These are phyloP conservation scores for Ptiloglossa arizonensis DNA, from an alignment of 1,140 invertebrate species.

Conservation along the genomic window DNA sequence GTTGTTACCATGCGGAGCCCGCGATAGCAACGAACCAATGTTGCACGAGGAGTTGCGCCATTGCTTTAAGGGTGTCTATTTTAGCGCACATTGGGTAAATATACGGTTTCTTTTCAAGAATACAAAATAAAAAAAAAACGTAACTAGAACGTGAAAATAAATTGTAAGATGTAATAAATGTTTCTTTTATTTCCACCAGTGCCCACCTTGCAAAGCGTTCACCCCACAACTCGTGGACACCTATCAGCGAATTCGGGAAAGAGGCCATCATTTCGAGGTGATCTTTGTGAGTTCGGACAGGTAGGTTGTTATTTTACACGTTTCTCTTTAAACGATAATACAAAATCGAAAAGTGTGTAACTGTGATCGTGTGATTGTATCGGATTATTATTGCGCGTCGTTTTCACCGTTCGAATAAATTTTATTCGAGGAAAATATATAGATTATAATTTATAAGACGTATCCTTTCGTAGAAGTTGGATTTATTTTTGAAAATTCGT, in stretches of 20 bases:
- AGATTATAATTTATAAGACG: too few relatives aligned
- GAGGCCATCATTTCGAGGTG: conserved; percentile 88
- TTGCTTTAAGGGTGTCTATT: conserved; percentile 89
- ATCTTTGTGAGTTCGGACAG: conserved; percentile 92
- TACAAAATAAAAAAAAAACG: background rate
- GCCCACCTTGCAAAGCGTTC: conserved; percentile 91
- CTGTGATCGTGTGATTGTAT: too few relatives aligned
- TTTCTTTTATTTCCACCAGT: conserved; percentile 82
- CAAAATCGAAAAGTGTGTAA: too few relatives aligned
- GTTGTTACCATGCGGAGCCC: conserved; percentile 83
- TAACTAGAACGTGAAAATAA: too few relatives aligned
- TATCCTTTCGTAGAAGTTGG: too few relatives aligned
- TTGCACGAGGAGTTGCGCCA: conserved; percentile 83
- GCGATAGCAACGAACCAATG: conserved; percentile 80
- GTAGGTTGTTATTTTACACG: conserved; percentile 78
- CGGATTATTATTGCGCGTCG: too few relatives aligned
- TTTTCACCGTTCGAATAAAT: too few relatives aligned
- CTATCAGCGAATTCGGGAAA: conserved; percentile 86
- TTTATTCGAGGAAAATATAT: too few relatives aligned
- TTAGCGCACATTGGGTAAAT: conserved; percentile 91
- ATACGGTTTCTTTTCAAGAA: background rate
- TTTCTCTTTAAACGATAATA: too few relatives aligned
- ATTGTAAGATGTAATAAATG: background rate
- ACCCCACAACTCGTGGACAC: conserved; percentile 88
- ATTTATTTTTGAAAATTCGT: too few relatives aligned